Evolutionary conservation across 2,113 vertebrate species (phyloP).

Genomic region (Callopanchax toddi): DNA sequence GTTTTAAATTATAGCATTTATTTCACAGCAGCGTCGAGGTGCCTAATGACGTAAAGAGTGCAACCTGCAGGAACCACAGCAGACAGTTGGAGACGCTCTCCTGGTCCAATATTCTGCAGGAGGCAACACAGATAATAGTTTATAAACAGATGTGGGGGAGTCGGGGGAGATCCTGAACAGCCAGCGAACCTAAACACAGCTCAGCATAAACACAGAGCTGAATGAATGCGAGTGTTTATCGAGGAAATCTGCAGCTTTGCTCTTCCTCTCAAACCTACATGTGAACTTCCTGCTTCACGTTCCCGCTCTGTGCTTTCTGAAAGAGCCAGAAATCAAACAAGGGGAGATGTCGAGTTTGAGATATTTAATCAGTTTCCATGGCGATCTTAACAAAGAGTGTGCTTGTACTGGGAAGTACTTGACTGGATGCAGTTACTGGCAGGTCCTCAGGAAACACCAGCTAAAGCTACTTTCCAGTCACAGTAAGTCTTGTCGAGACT

Average conservation of each 20-base stretch:
- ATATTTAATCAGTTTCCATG: constrained; percentile 41
- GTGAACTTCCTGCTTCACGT: constrained; percentile 36
- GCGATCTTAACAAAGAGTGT: constrained; percentile 22
- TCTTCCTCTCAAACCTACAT: constrained; percentile 7
- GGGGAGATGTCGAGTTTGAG: constrained; percentile 18
- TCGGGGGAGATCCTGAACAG: constrained; percentile 24
- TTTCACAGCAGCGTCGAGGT: background rate
- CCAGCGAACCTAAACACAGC: constrained; percentile 50
- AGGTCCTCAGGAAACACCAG: constrained; percentile 28
- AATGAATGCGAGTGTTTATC: constrained; percentile 38
- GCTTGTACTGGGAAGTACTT: constrained; percentile 17
- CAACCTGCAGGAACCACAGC: constrained; percentile 39
- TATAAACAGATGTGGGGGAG: constrained; percentile 43
- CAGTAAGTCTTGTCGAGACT: constrained; percentile 51
- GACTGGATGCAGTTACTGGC: constrained; percentile 36
- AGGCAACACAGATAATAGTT: constrained; percentile 44
- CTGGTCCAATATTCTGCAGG: constrained; percentile 28
- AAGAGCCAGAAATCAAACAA: constrained; percentile 31
- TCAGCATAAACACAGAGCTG: constrained; percentile 16
- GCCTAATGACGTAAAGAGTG: constrained; percentile 50
- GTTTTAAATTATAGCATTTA: too few species aligned
- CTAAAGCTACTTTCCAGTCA: constrained; percentile 50
- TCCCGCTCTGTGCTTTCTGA: background rate
- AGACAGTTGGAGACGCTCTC: constrained; percentile 42
- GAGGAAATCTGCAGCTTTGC: constrained; percentile 22